Conservation (phyloP, 2,113 vertebrate genomes). For the Chionomys nivalis region DNA sequence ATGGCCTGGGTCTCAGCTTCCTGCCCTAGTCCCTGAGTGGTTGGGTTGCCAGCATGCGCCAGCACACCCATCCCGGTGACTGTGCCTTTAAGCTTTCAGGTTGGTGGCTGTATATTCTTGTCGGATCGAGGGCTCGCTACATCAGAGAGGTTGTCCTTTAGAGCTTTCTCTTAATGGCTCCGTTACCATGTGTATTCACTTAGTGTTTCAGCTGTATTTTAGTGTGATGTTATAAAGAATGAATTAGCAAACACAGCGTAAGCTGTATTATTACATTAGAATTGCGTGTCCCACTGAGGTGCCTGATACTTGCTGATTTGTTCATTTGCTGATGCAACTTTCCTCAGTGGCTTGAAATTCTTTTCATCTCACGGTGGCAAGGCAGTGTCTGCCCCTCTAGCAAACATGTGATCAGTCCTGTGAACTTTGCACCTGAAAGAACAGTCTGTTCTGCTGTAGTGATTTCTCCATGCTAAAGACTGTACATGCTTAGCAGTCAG, state of each 20-base stretch:
- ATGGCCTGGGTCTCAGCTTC: no score
- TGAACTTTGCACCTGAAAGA: not conserved
- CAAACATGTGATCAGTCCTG: not conserved
- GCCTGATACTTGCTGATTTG: not conserved
- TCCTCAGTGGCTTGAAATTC: not conserved
- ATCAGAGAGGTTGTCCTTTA: not conserved
- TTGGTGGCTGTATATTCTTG: not conserved
- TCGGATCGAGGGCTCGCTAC: not conserved
- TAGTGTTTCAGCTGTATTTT: not conserved
- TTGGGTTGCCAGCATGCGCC: not conserved
- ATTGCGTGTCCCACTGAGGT: not conserved
- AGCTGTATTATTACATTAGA: not conserved
- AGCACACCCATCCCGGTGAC: not conserved
- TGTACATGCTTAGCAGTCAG: not conserved
- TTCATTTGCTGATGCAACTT: slow-evolving; percentile 35
- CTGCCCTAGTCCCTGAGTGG: not conserved
- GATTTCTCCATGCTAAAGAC: not conserved
- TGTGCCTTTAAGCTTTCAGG: not conserved
- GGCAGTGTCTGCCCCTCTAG: not conserved
- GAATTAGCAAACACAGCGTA: not conserved
- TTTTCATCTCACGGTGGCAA: not conserved
- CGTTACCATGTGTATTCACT: not conserved
- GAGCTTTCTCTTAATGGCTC: not conserved
- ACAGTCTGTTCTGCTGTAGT: not conserved
- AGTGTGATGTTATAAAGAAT: not conserved